Evolutionary conservation across 2,888 invertebrate species (phyloP).

Genomic region (Ypsolopha sequella): DNA sequence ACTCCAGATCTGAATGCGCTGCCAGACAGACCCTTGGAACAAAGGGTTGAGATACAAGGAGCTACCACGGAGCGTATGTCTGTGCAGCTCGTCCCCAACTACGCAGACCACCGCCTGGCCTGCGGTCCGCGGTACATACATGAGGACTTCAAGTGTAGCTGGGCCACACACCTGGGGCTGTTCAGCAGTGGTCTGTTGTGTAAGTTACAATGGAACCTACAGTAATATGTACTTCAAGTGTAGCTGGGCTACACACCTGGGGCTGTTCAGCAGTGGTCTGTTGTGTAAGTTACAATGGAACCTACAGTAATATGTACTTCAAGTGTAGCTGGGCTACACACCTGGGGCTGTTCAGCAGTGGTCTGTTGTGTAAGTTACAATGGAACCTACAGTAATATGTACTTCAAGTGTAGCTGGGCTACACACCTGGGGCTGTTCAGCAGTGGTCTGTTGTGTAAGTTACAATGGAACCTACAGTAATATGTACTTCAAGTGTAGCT

Average conservation of each 20-base stretch:
- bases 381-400: not conserved
- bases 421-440: constrained; percentile 73
- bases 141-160: constrained; percentile 74
- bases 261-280: constrained; percentile 79
- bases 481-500: not conserved
- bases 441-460: constrained; percentile 81
- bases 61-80: constrained; percentile 69
- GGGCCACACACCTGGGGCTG: constrained; percentile 71
- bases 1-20: constrained; percentile 78
- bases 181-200: constrained; percentile 82
- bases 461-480: not conserved
- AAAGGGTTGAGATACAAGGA: constrained; percentile 74
- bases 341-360: constrained; percentile 77
- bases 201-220: constrained; percentile 40
- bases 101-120: constrained; percentile 80
- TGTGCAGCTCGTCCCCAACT: constrained; percentile 74
- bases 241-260: constrained; percentile 71
- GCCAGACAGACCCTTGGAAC: constrained; percentile 69
- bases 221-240: constrained; percentile 64
- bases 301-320: constrained; percentile 46
- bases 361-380: constrained; percentile 75
- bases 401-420: constrained; percentile 74
- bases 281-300: constrained; percentile 65
- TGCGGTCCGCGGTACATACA: constrained; percentile 81
- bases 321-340: constrained; percentile 70